Base-by-base conservation (phyloP, 2,113 vertebrate genomes). In the Dromaius novaehollandiae region DNA sequence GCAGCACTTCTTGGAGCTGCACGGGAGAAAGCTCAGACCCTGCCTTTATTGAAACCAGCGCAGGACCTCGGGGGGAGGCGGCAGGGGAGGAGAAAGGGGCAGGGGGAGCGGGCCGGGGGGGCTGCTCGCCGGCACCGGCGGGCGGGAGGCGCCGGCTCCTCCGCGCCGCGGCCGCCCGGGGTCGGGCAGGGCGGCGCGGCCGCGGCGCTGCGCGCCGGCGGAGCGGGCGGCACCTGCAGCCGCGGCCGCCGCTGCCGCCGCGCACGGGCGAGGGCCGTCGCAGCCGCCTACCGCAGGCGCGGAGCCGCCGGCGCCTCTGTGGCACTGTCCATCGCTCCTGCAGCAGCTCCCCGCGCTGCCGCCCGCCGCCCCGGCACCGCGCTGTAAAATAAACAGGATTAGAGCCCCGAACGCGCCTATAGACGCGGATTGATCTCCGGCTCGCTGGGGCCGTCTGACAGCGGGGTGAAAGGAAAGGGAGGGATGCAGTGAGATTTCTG, bases 41-140 rank as follows among this genome's bases (percentile, higher is more conserved):
- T 81, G 82, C 40, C 17, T 90, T 88, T 94, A 91, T 74, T 93
- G 90, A 95, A 94, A 90, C 82, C 95, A 71, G 88, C 25, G 64
- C n/a, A 86, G 69, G 80, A 88, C 36, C 44, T 50, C 1, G 79
- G 68, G 80, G 73, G 44, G 53, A 63, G 53, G 32, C 38, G 71
- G 36, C 64, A 77, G 9, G 46, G 68, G 68, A 75, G 75, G 74
- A 79, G 74, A 87, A 91, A 82, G 78, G 15, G 17, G 91, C 73
- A 92, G 73, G 74, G 78, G 68, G 86, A 88, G 64, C 83, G 28
- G 69, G n/a, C 48, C 30, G 15, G 64, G 68, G 36, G 20, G 77
- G 53, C 83, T 7, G 34, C 82, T 8, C 38, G 42, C 19, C 38
- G 48, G n/a, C n/a, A n/a, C n/a, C n/a, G n/a, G n/a, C n/a, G n/a